Conservation (phyloP, 2,888 invertebrate species). For the Glyphotaelius pellucidus region DNA sequence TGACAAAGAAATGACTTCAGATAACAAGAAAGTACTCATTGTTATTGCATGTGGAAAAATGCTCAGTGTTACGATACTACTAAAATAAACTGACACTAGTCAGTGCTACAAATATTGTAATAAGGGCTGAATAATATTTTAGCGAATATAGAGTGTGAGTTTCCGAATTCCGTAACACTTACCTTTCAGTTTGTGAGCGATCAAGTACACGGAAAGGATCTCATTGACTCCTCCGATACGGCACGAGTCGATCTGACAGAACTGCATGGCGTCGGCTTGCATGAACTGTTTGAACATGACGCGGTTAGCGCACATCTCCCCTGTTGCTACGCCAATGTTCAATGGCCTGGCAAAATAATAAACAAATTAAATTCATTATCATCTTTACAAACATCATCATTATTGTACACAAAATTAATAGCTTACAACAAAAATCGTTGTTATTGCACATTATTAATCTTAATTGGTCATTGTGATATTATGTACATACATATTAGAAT, state of each 20-base stretch:
- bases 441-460: not conserved
- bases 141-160: not conserved
- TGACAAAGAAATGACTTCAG: not conserved
- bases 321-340: conserved; percentile 92
- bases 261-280: conserved; percentile 88
- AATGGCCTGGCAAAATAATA: conserved; percentile 75
- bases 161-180: conserved; percentile 59
- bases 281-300: conserved; percentile 95
- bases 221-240: conserved; percentile 94
- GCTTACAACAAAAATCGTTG: not conserved
- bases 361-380: not conserved
- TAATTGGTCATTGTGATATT: not conserved
- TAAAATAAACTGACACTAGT: no score
- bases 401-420: not conserved
- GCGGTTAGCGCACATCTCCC: conserved; percentile 94
- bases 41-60: not conserved
- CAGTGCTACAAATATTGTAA: not conserved
- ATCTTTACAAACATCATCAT: not conserved
- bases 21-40: not conserved
- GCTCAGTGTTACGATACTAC: no score
- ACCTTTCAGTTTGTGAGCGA: conserved; percentile 92
- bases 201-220: conserved; percentile 89
- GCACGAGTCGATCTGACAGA: conserved; percentile 94
- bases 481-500: not conserved
- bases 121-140: not conserved